These are phyloP conservation scores for Agrochola lychnidis DNA, from an alignment of 2,888 invertebrate genomes.

Conservation along the genomic window DNA sequence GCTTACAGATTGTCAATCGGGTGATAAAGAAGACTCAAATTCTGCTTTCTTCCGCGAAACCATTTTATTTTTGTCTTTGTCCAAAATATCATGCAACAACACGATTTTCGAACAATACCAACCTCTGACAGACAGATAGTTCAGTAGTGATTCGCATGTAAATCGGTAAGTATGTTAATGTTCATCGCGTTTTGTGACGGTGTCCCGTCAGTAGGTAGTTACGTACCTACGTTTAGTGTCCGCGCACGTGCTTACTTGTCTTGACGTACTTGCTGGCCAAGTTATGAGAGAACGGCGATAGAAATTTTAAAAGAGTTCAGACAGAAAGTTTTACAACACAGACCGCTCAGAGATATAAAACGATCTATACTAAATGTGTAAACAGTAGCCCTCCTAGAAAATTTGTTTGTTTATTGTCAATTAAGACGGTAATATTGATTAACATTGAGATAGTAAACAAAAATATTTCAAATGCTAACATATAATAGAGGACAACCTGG, in stretches of 20 bases:
- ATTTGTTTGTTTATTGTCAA: too few species aligned
- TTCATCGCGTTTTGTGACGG: slow-evolving; percentile 31
- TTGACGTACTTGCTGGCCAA: neutral
- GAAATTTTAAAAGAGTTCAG: neutral
- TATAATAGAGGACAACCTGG: too few species aligned
- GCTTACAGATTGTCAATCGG: neutral
- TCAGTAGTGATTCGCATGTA: slow-evolving; percentile 41
- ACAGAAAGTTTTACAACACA: neutral
- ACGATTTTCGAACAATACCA: neutral
- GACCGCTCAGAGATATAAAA: too few species aligned
- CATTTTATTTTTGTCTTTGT: neutral
- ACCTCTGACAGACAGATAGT: slow-evolving; percentile 16
- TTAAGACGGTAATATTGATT: too few species aligned
- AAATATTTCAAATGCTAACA: too few species aligned
- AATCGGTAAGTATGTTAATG: slow-evolving; percentile 75
- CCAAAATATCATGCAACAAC: neutral
- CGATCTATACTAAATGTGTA: too few species aligned
- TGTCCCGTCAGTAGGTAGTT: slow-evolving; percentile 31
- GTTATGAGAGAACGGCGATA: neutral
- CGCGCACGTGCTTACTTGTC: slow-evolving; percentile 49
- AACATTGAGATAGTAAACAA: too few species aligned
- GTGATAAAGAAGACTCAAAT: neutral
- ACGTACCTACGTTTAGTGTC: slow-evolving; percentile 61
- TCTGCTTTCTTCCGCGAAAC: neutral
- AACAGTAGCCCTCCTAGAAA: too few species aligned